These are phyloP conservation scores for Corythaeola cristata DNA, from an alignment of 2,113 vertebrate genomes.

Conservation along the genomic window DNA sequence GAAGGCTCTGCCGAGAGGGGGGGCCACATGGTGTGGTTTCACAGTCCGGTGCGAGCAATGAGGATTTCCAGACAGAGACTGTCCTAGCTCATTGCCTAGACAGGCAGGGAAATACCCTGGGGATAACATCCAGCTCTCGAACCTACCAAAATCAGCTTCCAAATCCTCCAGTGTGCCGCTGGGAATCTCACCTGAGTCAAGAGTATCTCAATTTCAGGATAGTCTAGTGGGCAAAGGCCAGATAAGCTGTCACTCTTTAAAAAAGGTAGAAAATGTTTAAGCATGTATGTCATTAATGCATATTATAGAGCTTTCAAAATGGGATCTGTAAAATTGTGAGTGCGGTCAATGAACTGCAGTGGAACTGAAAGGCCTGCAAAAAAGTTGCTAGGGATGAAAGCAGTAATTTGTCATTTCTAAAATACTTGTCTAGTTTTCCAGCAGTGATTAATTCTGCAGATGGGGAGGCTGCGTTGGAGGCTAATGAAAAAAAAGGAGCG, in stretches of 20 bases:
- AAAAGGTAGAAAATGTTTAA: not conserved
- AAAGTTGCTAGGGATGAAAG: not conserved
- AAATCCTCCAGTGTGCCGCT: not conserved
- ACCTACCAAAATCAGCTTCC: not conserved
- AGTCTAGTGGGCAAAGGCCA: not conserved
- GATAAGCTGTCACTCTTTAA: not conserved
- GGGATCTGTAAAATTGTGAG: not conserved
- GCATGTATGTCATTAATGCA: rapidly evolving
- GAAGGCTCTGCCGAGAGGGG: not conserved
- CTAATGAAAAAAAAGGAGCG: not conserved
- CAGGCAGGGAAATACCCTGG: not conserved
- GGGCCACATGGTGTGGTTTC: rapidly evolving
- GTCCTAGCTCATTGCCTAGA: not conserved
- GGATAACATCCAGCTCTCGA: not conserved
- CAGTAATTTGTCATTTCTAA: not conserved
- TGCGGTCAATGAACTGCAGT: not conserved
- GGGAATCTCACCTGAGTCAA: not conserved
- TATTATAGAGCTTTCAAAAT: not conserved
- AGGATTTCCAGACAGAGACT: not conserved
- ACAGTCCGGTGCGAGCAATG: not conserved
- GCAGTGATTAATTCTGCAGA: constrained; percentile 32
- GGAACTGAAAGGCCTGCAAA: not conserved
- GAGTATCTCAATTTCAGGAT: not conserved
- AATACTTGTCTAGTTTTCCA: not conserved
- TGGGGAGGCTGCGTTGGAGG: not conserved